Evolutionary conservation across 2,888 invertebrate species (phyloP), one percentile per base, ranked within the genome.

Genomic region (Synergus itoensis): DNA sequence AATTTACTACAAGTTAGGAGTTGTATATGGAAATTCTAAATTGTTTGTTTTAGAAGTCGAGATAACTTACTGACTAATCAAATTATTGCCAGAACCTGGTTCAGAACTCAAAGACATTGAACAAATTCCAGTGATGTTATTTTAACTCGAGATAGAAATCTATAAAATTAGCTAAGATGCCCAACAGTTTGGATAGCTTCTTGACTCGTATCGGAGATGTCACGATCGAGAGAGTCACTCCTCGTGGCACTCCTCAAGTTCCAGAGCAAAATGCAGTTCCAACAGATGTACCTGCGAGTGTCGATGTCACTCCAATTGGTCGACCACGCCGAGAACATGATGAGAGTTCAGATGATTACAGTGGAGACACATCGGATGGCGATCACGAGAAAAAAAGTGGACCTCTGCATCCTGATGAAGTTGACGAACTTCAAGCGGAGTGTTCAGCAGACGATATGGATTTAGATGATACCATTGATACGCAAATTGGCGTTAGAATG

Each of bases 121-220:
- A 12, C 9, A 16, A 53, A 8, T 48, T 28, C 5, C 18, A 76
- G 40, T 60, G 40, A 62, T 60, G 60, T 76, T 60, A 63, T 36
- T 76, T 76, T 63, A 40, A n/a, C 40, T 60, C n/a, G 7, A 18
- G 7, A n/a, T 41, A 63, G 40, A 21, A 21, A 45, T 14, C 4
- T 16, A 69, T 62, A 48, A 60, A 78, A 69, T 5, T 63, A 73
- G 21, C 41, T 16, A 79, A 80, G 86, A 92, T 92, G 92, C 91
- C 92, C 85, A 91, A 90, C 87, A 90, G 90, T 88, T 88, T 94
- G 93, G 94, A 94, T 89, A 93, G 93, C 83, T 93, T 94, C 87
- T 90, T 94, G 81, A 94, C 94, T 85, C 92, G 93, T 86, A 93
- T 94, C 82, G 94, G 94, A 86, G 94, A 94, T 93, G 94, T 94